phyloP scores from a whole-genome alignment of 2,888 invertebrate genomes.

The Epinotia brunnichana region DNA sequence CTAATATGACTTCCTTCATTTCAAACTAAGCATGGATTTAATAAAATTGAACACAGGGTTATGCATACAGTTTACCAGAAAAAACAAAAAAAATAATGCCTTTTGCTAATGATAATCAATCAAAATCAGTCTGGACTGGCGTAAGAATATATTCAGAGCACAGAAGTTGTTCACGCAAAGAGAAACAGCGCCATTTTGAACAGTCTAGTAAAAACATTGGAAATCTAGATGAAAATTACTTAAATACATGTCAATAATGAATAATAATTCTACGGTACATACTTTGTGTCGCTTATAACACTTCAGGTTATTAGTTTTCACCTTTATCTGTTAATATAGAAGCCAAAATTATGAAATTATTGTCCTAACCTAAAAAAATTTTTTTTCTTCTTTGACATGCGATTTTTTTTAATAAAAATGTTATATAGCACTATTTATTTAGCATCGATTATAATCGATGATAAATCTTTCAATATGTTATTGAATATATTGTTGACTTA shows the following conservation, averaged over 20 bases:
- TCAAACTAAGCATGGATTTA: slow-evolving; percentile 68
- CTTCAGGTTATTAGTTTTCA: not conserved
- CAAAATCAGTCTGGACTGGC: slow-evolving; percentile 46
- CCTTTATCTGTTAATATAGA: not conserved
- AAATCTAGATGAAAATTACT: slow-evolving; percentile 21
- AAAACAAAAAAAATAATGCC: slow-evolving; percentile 52
- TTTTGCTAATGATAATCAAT: slow-evolving; percentile 56
- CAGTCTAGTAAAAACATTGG: slow-evolving; percentile 30
- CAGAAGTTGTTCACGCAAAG: slow-evolving; percentile 38
- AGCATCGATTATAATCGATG: not conserved
- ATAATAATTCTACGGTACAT: slow-evolving; percentile 16
- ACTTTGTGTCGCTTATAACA: slow-evolving; percentile 17
- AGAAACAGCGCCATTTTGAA: slow-evolving; percentile 55
- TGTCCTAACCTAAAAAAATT: slow-evolving; percentile 25
- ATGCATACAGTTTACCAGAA: slow-evolving; percentile 71
- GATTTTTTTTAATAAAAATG: not conserved
- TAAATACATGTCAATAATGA: slow-evolving; percentile 14
- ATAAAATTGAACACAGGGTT: slow-evolving; percentile 65
- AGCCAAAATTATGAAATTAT: slow-evolving; percentile 20
- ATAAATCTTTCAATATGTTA: not conserved
- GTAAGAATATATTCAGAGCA: slow-evolving; percentile 24
- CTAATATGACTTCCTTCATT: slow-evolving; percentile 82
- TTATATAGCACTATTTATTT: not conserved
- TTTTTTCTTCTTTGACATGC: slow-evolving; percentile 5
- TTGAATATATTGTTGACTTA: no score